Conservation (phyloP, 2,797 vertebrate species). For the Geotrypetes seraphini region DNA sequence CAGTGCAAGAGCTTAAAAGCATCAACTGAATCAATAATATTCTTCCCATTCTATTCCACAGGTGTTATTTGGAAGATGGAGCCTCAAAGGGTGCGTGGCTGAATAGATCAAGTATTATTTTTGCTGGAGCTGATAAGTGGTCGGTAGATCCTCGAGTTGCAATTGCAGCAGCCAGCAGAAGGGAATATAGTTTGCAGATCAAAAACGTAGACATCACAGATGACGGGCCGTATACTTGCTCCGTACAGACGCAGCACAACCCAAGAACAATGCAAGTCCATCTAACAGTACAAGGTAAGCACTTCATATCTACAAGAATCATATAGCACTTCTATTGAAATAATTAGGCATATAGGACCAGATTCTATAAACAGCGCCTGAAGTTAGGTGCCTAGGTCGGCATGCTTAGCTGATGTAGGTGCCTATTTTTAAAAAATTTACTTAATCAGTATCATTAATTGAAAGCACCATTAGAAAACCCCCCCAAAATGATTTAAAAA, state of each 20-base stretch:
- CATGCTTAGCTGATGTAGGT: too few relatives aligned
- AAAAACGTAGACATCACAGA: constrained; percentile 91
- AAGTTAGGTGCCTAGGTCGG: too few relatives aligned
- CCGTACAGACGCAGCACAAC: constrained; percentile 88
- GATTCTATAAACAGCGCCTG: too few relatives aligned
- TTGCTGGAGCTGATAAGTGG: constrained; percentile 93
- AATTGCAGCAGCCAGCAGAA: constrained; percentile 79
- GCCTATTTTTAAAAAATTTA: too few relatives aligned
- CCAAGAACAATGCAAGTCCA: constrained; percentile 85
- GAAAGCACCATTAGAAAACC: too few relatives aligned
- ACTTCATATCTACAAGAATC: background rate
- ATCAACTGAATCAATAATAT: background rate
- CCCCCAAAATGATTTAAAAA: too few relatives aligned
- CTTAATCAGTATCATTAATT: too few relatives aligned
- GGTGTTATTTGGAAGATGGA: constrained; percentile 92
- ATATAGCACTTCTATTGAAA: background rate
- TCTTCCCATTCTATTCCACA: constrained; percentile 33
- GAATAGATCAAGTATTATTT: constrained; percentile 96
- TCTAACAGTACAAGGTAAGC: constrained; percentile 87
- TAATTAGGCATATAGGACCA: too few relatives aligned
- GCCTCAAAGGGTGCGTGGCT: constrained; percentile 97
- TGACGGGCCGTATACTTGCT: constrained; percentile 90
- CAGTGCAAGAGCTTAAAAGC: background rate
- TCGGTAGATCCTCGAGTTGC: constrained; percentile 93
- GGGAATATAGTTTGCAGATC: constrained; percentile 98